Percentiles rank a stretch among this genome's conserved stretches.
Evolutionary conservation across 30 jellyfish, hydroid and myxozoan genomes (phyloP).

Genomic region (Mastigias papua): DNA sequence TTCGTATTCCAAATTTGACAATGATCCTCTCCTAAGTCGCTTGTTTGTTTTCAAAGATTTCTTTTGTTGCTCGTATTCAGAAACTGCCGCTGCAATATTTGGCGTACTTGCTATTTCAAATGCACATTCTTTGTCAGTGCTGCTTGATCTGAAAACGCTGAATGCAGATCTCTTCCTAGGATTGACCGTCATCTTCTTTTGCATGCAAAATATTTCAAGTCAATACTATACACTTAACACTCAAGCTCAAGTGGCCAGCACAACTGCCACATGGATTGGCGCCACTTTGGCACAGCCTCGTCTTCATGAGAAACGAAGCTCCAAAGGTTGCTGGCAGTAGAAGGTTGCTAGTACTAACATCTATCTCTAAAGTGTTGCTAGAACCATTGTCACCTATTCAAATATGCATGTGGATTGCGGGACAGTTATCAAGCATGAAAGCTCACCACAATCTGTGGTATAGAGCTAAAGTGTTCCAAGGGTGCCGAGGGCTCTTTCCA

Average conservation of each 20-base stretch:
- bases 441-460: no score
- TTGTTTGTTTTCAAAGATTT: slow-evolving; percentile 27
- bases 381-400: no score
- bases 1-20: slow-evolving; percentile 14
- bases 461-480: no score
- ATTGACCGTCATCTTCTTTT: not conserved
- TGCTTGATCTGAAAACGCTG: not conserved
- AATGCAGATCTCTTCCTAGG: slow-evolving; percentile 53
- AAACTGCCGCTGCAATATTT: slow-evolving; percentile 41
- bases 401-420: no score
- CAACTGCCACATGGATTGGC: not conserved
- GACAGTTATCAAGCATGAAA: no score
- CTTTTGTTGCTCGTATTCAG: slow-evolving; percentile 66
- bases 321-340: no score
- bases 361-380: no score
- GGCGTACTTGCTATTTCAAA: slow-evolving; percentile 59
- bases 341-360: no score
- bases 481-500: no score
- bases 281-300: not conserved
- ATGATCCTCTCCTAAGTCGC: slow-evolving; percentile 54
- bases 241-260: not conserved
- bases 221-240: not conserved
- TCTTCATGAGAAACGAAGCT: not conserved
- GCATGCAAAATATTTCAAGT: no score
- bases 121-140: slow-evolving; percentile 15